Base-by-base conservation (phyloP, 2,888 invertebrate species). In the Azorinus chamasolen region DNA sequence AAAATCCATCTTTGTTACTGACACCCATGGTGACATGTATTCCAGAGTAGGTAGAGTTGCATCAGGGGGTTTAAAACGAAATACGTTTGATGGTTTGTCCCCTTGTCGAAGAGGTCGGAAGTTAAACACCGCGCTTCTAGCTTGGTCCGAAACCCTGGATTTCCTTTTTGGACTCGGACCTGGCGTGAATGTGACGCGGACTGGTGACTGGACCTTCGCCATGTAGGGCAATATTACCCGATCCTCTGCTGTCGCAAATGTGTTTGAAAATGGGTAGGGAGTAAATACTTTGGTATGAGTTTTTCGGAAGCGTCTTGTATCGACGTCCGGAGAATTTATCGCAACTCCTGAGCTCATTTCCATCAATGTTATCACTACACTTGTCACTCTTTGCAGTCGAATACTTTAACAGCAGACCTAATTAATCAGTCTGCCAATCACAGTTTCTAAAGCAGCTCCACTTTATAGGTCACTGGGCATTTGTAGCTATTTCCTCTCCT, bases 11-110 rank as follows among this genome's bases (percentile, higher is more conserved):
- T 69, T 80, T 14, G 79, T 75, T 1, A 80, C 50, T 3, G 79
- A 80, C 18, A 80, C 53, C 79, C 79, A 80, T 3, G 79, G 75
- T 3, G 79, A 76, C 16, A 76, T 22, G 50, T 72, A 65, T 20
- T 72, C 68, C 14, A 80, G 51, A 1, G 79, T 69, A 1, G 79
- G 65, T 18, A 70, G 55, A 0, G 79, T 80, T 1, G 79, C 75
- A 27, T 80, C 79, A 3, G 79, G 79, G 14, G 72, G 48, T 0
- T 72, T 68, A 24, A 80, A 69, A 39, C 62, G 39, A 25, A 18
- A 39, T n/a, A 65, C 45, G 4, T 50, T 20, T 2, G 43, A 18
- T 0, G 64, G 48, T 16, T 57, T 64, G 37, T 80, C 79, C 5
- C 61, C 58, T 3, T 69, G 58, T 48, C 46, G 68, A 16, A 75